Conservation (phyloP, 2,113 vertebrate genomes). For the Spilogale gracilis region DNA sequence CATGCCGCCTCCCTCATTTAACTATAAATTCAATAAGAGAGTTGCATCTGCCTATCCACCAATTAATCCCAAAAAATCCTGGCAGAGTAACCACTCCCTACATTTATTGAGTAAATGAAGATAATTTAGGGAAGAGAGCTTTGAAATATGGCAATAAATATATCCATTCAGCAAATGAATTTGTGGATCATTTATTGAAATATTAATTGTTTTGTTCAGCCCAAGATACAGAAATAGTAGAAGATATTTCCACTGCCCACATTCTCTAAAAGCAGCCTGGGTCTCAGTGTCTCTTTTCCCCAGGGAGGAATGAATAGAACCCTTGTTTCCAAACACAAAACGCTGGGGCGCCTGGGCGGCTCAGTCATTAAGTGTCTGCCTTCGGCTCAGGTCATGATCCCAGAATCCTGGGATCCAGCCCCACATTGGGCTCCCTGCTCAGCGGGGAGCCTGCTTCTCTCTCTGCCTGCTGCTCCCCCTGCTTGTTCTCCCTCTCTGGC, state of each 20-base stretch:
- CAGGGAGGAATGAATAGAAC: not conserved
- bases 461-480: too few species aligned
- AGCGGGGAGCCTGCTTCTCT: too few species aligned
- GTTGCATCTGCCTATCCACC: not conserved
- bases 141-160: slow-evolving; percentile 39
- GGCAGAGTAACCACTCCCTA: not conserved
- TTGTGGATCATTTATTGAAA: slow-evolving; percentile 26
- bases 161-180: slow-evolving; percentile 24
- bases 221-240: not conserved
- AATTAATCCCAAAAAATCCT: not conserved
- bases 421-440: too few species aligned
- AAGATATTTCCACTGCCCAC: not conserved
- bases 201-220: not conserved
- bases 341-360: not conserved
- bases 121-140: slow-evolving; percentile 33
- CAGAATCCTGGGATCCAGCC: too few species aligned
- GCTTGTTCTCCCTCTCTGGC: too few species aligned
- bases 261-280: not conserved
- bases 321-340: not conserved
- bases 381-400: too few species aligned
- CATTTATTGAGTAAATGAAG: slow-evolving; percentile 26
- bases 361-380: too few species aligned
- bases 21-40: not conserved
- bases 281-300: not conserved
- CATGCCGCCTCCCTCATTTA: not conserved